A percentile compares a stretch with the other conserved stretches of the same genome.
phyloP scores from a whole-genome alignment of 35 echinoderm and acorn worm species.

The Stichopus chloronotus region DNA sequence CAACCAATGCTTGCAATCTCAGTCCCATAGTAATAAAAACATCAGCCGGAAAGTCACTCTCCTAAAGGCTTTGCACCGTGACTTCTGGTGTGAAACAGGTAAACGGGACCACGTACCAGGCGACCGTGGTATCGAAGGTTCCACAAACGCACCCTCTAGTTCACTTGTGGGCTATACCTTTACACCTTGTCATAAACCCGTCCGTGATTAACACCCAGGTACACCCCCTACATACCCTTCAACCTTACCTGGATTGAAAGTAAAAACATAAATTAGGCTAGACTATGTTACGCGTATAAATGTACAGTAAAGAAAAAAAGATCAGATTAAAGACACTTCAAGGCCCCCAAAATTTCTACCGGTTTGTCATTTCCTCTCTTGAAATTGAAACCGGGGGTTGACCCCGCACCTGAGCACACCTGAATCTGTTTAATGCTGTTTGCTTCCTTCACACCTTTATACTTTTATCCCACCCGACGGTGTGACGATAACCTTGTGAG shows the following conservation, averaged over 20 bases:
- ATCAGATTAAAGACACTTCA: constrained; percentile 33
- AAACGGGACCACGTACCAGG: background rate
- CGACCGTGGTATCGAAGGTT: constrained; percentile 16
- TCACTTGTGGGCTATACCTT: background rate
- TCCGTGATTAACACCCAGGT: constrained; percentile 9
- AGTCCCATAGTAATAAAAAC: background rate
- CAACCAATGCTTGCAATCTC: too few species aligned
- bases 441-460: constrained; percentile 17
- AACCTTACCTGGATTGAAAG: background rate
- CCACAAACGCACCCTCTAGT: constrained; percentile 18
- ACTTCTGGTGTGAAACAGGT: background rate
- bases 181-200: too few species aligned
- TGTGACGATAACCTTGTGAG: constrained; percentile 36
- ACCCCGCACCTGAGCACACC: constrained; percentile 46
- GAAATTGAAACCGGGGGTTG: constrained; percentile 39
- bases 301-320: background rate
- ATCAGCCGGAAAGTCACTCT: background rate
- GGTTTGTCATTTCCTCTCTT: background rate
- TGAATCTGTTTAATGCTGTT: constrained; percentile 29
- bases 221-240: background rate
- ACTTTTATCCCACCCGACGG: constrained; percentile 41
- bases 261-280: background rate
- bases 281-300: too few species aligned
- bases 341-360: constrained; percentile 1
- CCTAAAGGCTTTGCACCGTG: background rate